Evolutionary conservation across 1,140 invertebrate genomes (phyloP).

Genomic region (Bombyx mori): ASM3026992v2 NC_085121.1:13379001-13379500

Average conservation of each 20-base stretch:
- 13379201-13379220: slow-evolving; percentile 26
- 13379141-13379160: slow-evolving; percentile 41
- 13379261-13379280: slow-evolving; percentile 36
- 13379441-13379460: no score
- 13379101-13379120: slow-evolving; percentile 49
- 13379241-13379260: slow-evolving; percentile 27
- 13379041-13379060: slow-evolving; percentile 21
- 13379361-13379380: no score
- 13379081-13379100: slow-evolving; percentile 24
- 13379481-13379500: no score
- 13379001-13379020: not conserved
- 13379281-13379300: not conserved
- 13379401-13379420: no score
- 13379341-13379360: no score
- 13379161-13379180: slow-evolving; percentile 24
- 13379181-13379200: slow-evolving; percentile 25
- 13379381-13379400: no score
- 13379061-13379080: slow-evolving; percentile 52
- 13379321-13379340: no score
- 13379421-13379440: no score
- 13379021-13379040: not conserved
- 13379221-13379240: slow-evolving; percentile 30
- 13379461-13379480: no score
- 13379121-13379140: slow-evolving; percentile 61
- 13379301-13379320: no score